Conservation (phyloP, 2,113 vertebrate genomes). For the Chinchilla lanigera region DNA sequence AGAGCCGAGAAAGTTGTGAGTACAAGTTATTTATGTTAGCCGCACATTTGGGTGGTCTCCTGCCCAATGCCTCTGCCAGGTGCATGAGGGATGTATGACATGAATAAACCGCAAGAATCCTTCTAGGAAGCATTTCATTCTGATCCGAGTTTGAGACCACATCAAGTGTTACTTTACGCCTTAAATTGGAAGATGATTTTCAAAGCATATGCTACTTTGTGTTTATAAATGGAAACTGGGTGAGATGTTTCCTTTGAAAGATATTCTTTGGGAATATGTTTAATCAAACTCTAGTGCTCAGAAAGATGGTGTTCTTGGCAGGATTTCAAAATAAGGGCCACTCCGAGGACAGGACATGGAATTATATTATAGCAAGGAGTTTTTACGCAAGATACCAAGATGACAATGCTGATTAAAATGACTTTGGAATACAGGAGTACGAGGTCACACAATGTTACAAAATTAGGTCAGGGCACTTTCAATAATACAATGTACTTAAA, state of each 20-base stretch:
- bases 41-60: neutral
- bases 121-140: constrained; percentile 64
- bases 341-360: constrained; percentile 64
- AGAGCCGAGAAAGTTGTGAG: neutral
- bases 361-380: constrained; percentile 64
- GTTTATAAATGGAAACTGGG: constrained; percentile 76
- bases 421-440: constrained; percentile 59
- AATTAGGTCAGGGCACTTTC: constrained; percentile 62
- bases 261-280: constrained; percentile 61
- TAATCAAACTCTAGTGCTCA: constrained; percentile 69
- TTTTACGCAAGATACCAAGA: constrained; percentile 62
- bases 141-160: constrained; percentile 53
- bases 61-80: neutral
- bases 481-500: constrained; percentile 40
- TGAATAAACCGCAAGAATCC: constrained; percentile 11
- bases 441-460: constrained; percentile 33
- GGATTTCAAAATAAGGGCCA: constrained; percentile 75
- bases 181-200: constrained; percentile 70
- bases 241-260: constrained; percentile 76
- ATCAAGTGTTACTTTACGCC: constrained; percentile 63
- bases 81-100: neutral
- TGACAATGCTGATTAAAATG: constrained; percentile 57
- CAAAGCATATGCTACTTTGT: constrained; percentile 65
- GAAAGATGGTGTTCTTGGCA: constrained; percentile 70
- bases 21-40: neutral